phyloP scores from a whole-genome alignment of 2,888 invertebrate genomes.

The Volucella inflata region DNA sequence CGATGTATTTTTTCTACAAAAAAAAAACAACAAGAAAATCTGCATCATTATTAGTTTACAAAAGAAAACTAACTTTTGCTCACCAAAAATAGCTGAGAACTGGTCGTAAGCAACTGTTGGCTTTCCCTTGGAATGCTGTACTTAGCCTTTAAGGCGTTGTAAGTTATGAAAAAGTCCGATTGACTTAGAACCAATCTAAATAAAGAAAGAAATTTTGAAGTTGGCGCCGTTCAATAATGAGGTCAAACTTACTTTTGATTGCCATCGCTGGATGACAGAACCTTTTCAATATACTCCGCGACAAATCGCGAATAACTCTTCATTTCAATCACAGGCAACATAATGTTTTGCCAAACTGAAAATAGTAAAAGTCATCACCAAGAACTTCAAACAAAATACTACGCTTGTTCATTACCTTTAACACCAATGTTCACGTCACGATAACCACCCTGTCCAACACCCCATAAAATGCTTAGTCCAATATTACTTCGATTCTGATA shows the following conservation, averaged over 20 bases:
- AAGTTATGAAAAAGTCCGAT: conserved; percentile 80
- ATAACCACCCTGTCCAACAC: conserved; percentile 89
- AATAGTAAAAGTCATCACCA: conserved; percentile 72
- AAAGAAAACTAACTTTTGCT: conserved; percentile 20
- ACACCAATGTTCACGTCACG: conserved; percentile 87
- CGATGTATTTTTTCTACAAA: conserved; percentile 80
- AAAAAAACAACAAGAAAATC: not conserved
- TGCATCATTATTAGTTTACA: not conserved
- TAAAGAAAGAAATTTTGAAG: not conserved
- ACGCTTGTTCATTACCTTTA: conserved; percentile 84
- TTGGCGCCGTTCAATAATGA: not conserved
- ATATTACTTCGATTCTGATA: conserved; percentile 91
- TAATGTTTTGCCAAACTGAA: conserved; percentile 90
- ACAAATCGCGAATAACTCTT: conserved; percentile 89
- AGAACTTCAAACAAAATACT: not conserved
- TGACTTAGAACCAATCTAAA: conserved; percentile 76
- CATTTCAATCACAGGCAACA: conserved; percentile 89
- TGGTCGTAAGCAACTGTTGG: conserved; percentile 79
- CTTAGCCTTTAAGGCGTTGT: conserved; percentile 78
- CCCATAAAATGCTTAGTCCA: conserved; percentile 90
- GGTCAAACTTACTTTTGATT: conserved; percentile 74
- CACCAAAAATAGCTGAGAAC: conserved; percentile 80
- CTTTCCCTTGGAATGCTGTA: conserved; percentile 80
- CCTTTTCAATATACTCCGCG: conserved; percentile 85
- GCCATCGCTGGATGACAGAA: conserved; percentile 76